Conservation (phyloP, 2,888 invertebrate genomes). For the Lasioglossum villosulum region DNA sequence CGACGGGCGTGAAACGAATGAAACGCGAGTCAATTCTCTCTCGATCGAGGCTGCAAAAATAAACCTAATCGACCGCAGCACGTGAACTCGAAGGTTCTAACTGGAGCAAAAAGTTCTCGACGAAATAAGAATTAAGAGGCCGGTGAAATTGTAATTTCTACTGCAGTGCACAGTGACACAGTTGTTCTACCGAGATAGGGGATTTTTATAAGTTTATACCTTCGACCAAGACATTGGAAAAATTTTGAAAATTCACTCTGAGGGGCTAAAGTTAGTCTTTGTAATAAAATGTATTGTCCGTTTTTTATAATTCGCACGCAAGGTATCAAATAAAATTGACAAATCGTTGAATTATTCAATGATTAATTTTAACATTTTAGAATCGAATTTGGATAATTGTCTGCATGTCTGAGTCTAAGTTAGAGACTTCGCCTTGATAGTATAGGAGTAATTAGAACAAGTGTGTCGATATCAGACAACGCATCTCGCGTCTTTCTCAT, state of each 20-base stretch:
- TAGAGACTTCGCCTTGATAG: background rate
- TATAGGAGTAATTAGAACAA: background rate
- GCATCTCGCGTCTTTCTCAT: background rate
- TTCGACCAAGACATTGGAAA: background rate
- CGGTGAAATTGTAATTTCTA: background rate
- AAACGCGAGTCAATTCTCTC: background rate
- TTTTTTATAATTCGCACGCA: background rate
- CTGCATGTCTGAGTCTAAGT: background rate
- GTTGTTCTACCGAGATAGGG: background rate
- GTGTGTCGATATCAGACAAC: background rate
- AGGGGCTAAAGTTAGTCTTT: background rate
- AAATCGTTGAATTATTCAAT: background rate
- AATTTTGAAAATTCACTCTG: background rate
- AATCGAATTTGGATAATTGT: background rate
- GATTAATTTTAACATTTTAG: background rate
- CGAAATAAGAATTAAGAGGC: background rate
- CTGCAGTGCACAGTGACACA: background rate
- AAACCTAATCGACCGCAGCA: slow-evolving; percentile 6
- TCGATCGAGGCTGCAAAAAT: background rate
- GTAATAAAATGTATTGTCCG: background rate
- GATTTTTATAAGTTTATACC: background rate
- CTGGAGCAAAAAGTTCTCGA: background rate
- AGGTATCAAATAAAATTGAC: background rate
- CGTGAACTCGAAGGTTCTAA: slow-evolving; percentile 3
- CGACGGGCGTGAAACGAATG: background rate